phyloP scores from a whole-genome alignment of 2,797 vertebrate genomes.

The Todus mexicanus region DNA sequence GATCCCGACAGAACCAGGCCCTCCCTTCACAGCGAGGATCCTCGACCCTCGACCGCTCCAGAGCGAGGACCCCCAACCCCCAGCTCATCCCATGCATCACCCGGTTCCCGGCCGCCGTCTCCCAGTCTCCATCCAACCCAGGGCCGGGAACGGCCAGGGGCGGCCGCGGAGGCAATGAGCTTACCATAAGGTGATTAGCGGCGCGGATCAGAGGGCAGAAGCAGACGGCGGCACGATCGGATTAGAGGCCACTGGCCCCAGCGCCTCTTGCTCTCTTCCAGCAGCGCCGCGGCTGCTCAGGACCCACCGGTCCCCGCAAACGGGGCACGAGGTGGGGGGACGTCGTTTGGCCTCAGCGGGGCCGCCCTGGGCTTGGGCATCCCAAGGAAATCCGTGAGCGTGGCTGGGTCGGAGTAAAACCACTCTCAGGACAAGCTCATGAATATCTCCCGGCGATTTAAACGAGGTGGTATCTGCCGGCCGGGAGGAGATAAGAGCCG shows the following conservation, averaged over 20 bases:
- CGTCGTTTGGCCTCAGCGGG: background rate
- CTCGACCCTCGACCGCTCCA: fast-evolving
- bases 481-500: background rate
- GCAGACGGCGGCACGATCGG: background rate
- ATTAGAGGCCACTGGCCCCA: background rate
- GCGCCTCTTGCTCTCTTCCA: background rate
- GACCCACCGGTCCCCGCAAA: background rate
- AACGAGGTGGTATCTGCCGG: background rate
- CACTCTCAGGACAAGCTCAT: background rate
- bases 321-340: too few relatives aligned
- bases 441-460: background rate
- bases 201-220: background rate
- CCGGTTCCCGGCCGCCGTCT: background rate
- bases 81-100: background rate
- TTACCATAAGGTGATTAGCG: background rate
- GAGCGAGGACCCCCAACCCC: background rate
- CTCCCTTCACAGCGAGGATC: background rate
- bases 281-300: background rate
- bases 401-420: fast-evolving
- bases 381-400: background rate
- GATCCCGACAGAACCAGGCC: background rate
- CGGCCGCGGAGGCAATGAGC: background rate
- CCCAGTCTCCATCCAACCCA: fast-evolving
- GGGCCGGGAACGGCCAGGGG: background rate
- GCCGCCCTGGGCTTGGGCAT: background rate